phyloP scores from a whole-genome alignment of 2,113 vertebrate genomes.

The Dicrurus megarhynchus region DNA sequence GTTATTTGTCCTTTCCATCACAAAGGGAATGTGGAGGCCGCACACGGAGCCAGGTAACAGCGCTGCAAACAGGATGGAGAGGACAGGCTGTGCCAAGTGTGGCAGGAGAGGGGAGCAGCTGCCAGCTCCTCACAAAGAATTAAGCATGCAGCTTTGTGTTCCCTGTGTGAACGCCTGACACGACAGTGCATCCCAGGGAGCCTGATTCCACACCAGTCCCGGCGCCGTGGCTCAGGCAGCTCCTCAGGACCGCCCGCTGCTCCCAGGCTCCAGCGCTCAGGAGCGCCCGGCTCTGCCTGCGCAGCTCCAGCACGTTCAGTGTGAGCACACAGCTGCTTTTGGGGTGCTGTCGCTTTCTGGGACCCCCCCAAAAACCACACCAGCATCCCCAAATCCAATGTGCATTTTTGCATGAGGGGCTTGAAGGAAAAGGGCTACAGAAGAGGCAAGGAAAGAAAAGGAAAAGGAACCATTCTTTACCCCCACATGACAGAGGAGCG shows the following conservation, averaged over 20 bases:
- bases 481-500: fast-evolving
- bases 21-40: fast-evolving
- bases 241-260: neutral
- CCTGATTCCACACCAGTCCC: fast-evolving
- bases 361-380: neutral
- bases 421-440: neutral
- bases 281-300: neutral
- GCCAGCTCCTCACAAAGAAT: neutral
- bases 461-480: neutral
- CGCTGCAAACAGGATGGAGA: neutral
- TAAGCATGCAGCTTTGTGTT: neutral
- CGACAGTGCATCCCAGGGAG: fast-evolving
- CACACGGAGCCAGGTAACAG: neutral
- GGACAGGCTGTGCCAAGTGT: neutral
- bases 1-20: neutral
- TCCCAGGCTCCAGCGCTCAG: neutral
- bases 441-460: no score
- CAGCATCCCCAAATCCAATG: neutral
- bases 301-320: fast-evolving
- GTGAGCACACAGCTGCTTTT: neutral
- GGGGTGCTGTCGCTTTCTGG: neutral
- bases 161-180: fast-evolving
- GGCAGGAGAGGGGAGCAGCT: neutral
- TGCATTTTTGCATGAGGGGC: no score
- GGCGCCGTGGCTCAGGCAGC: neutral